Evolutionary conservation across 1,140 invertebrate genomes (phyloP).

Genomic region (Hylaeus anthracinus): DNA sequence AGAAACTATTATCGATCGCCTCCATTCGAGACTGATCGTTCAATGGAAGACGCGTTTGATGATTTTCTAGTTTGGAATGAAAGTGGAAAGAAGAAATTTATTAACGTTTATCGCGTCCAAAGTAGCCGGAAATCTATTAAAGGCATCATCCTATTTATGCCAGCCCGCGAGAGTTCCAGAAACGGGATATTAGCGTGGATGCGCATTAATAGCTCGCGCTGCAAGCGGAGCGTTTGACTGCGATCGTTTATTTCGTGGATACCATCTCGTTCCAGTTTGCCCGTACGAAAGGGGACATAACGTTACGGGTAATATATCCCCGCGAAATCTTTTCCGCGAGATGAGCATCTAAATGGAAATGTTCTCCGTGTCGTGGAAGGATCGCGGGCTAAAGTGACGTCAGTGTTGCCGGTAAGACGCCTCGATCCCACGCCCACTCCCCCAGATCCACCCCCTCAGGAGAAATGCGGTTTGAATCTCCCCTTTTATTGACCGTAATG

Average conservation of each 20-base stretch:
- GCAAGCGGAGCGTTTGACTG: slow-evolving; percentile 40
- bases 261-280: slow-evolving; percentile 22
- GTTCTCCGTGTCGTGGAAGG: slow-evolving; percentile 10
- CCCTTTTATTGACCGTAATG: slow-evolving; percentile 53
- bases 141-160: background rate
- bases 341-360: slow-evolving; percentile 52
- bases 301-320: slow-evolving; percentile 38
- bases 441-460: background rate
- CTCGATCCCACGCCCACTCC: background rate
- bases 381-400: slow-evolving; percentile 27
- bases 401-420: slow-evolving; percentile 7
- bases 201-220: slow-evolving; percentile 39
- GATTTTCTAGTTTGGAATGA: too few species aligned
- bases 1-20: slow-evolving; percentile 3
- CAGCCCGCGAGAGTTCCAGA: background rate
- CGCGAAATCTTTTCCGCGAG: slow-evolving; percentile 45
- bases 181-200: slow-evolving; percentile 43
- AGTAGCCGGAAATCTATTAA: slow-evolving; percentile 13
- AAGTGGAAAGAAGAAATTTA: too few species aligned
- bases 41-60: background rate
- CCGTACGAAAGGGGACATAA: slow-evolving; percentile 45
- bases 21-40: background rate
- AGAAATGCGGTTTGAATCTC: slow-evolving; percentile 26
- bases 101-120: too few species aligned
- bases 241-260: slow-evolving; percentile 42